Evolutionary conservation across 2,113 vertebrate species (phyloP).

Genomic region (Empidonax alnorum): DNA sequence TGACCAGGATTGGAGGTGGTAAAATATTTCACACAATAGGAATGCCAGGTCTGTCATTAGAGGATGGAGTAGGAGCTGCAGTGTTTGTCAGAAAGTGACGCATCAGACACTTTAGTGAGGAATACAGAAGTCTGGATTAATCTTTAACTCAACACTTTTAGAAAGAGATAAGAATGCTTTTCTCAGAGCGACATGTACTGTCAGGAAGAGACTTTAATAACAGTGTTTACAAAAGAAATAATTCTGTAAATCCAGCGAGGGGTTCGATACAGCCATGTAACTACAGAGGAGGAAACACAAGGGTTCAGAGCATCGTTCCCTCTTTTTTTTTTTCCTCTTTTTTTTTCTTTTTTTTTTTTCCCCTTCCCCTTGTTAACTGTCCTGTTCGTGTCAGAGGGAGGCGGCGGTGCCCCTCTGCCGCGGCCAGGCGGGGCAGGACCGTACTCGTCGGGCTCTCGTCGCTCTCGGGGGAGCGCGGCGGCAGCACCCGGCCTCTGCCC

Average conservation of each 20-base stretch:
- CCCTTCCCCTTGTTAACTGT: not conserved
- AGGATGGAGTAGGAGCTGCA: slow-evolving; percentile 70
- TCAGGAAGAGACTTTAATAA: slow-evolving; percentile 62
- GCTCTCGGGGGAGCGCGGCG: not conserved
- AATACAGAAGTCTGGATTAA: slow-evolving; percentile 70
- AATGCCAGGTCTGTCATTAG: slow-evolving; percentile 69
- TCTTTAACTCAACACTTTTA: slow-evolving; percentile 65
- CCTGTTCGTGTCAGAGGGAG: not conserved
- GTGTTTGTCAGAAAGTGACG: slow-evolving; percentile 75
- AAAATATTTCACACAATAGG: slow-evolving; percentile 72
- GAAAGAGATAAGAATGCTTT: slow-evolving; percentile 47
- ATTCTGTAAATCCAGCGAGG: slow-evolving; percentile 63
- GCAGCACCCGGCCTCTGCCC: not conserved
- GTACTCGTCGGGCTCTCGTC: not conserved
- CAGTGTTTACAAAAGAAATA: slow-evolving; percentile 71
- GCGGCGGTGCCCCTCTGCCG: not conserved
- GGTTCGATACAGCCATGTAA: slow-evolving; percentile 63
- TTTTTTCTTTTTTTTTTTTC: not conserved
- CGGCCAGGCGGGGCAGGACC: not conserved
- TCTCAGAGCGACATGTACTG: slow-evolving; percentile 23
- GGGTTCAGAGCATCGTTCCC: slow-evolving; percentile 33
- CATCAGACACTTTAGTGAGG: slow-evolving; percentile 54
- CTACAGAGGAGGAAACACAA: slow-evolving; percentile 64
- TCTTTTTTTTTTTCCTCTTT: not conserved
- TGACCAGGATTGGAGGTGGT: slow-evolving; percentile 64